These are phyloP conservation scores for Engraulis encrasicolus DNA, from an alignment of 2,113 vertebrate species.

Conservation along the genomic window DNA sequence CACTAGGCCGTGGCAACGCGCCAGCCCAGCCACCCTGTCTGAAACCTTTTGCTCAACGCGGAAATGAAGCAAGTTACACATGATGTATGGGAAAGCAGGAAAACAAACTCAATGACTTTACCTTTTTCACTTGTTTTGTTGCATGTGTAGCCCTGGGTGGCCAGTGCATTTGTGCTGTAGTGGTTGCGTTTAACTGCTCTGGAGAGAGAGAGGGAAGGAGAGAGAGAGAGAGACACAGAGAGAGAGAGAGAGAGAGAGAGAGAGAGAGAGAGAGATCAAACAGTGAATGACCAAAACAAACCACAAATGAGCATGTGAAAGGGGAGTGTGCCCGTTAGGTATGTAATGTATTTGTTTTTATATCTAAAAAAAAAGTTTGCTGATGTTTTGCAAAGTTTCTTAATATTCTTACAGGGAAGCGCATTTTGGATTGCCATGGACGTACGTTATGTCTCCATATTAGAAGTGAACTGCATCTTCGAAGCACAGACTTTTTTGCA, in stretches of 20 bases:
- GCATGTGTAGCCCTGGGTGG: constrained; percentile 84
- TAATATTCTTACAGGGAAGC: constrained; percentile 91
- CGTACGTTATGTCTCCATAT: constrained; percentile 73
- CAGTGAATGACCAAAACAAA: constrained; percentile 61
- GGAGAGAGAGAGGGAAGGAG: neutral
- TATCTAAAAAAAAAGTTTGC: constrained; percentile 80
- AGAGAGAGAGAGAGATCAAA: neutral
- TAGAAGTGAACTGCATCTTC: constrained; percentile 78
- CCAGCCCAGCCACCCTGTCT: constrained; percentile 63
- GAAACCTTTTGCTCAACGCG: constrained; percentile 53
- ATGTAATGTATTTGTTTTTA: constrained; percentile 85
- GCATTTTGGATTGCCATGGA: constrained; percentile 85
- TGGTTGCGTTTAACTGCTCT: constrained; percentile 47
- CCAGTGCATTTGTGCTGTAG: constrained; percentile 74
- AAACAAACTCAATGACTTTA: constrained; percentile 57
- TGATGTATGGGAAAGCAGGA: constrained; percentile 23
- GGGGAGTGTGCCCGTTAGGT: constrained; percentile 59
- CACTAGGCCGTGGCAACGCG: constrained; percentile 82
- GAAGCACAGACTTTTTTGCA: constrained; percentile 72
- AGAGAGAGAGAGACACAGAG: no score
- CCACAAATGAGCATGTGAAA: constrained; percentile 85
- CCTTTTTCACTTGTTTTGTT: constrained; percentile 75
- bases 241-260: neutral
- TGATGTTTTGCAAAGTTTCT: constrained; percentile 94
- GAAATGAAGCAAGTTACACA: constrained; percentile 80